These are phyloP conservation scores for Diplodus puntazzo DNA, from an alignment of 2,797 vertebrate genomes.

Conservation along the genomic window DNA sequence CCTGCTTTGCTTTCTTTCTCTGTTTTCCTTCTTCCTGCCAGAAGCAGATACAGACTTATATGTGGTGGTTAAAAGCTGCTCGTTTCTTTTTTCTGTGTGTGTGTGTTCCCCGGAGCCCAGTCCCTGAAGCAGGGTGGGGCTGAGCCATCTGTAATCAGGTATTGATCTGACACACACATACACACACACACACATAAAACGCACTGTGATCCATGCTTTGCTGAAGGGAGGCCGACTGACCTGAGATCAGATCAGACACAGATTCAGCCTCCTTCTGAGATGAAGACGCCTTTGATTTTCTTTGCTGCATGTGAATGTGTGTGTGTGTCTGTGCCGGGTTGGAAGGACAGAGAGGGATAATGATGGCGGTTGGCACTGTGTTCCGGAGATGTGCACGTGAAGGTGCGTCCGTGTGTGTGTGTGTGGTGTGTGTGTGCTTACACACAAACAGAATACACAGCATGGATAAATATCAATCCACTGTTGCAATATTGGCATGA, in stretches of 20 bases:
- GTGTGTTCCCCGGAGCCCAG: constrained; percentile 25
- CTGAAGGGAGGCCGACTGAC: constrained; percentile 51
- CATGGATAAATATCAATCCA: constrained; percentile 28
- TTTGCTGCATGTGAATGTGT: not conserved
- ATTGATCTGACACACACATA: constrained; percentile 69
- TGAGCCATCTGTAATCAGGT: constrained; percentile 63
- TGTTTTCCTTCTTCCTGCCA: constrained; percentile 10
- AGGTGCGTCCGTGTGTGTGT: not conserved
- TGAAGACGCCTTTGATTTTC: constrained; percentile 67
- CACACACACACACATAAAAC: constrained; percentile 21
- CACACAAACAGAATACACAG: constrained; percentile 12
- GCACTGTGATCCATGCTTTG: constrained; percentile 30
- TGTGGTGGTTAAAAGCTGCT: constrained; percentile 36
- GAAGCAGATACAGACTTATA: constrained; percentile 31
- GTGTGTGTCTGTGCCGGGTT: constrained; percentile 6
- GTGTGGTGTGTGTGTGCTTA: not conserved
- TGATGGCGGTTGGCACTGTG: constrained; percentile 35
- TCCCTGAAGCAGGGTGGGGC: constrained; percentile 51
- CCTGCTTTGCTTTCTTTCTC: not conserved
- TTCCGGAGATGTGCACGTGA: not conserved
- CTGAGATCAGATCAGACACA: constrained; percentile 62
- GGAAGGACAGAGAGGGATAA: constrained; percentile 32
- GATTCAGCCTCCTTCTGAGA: constrained; percentile 57
- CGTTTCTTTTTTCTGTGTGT: not conserved
- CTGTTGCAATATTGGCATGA: constrained; percentile 3